phyloP scores from a whole-genome alignment of 2,888 invertebrate species.

The Diarsia brunnea region DNA sequence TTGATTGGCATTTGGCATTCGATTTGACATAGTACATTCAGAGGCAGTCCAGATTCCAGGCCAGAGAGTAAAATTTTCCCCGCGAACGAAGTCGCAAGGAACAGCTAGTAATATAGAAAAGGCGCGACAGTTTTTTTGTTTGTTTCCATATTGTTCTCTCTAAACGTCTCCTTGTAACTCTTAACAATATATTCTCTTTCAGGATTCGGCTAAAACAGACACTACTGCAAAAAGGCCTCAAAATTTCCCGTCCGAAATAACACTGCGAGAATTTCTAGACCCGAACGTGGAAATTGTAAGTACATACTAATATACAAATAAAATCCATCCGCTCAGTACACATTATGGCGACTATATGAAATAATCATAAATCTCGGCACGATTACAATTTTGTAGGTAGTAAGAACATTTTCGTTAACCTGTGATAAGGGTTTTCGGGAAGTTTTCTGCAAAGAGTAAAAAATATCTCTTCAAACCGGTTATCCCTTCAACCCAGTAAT shows the following conservation, averaged over 20 bases:
- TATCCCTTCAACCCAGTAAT: not conserved
- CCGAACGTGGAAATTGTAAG: constrained; percentile 74
- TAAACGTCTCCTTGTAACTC: not conserved
- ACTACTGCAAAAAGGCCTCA: constrained; percentile 59
- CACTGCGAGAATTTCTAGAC: constrained; percentile 76
- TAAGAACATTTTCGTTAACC: not conserved
- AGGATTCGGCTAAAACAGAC: constrained; percentile 54
- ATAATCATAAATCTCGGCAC: not conserved
- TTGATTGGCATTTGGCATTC: too few species aligned
- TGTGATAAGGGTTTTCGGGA: not conserved
- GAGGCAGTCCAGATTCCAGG: too few species aligned
- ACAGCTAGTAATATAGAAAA: too few species aligned
- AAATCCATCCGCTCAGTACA: not conserved
- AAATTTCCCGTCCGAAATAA: constrained; percentile 73
- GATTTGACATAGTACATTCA: too few species aligned
- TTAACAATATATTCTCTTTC: constrained; percentile 26
- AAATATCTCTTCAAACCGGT: not conserved
- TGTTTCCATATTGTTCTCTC: too few species aligned
- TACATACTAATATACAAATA: not conserved
- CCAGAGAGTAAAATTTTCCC: too few species aligned
- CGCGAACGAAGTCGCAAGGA: too few species aligned
- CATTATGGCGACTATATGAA: not conserved
- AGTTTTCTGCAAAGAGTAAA: too few species aligned
- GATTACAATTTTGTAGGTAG: not conserved
- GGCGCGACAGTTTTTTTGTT: too few species aligned